Evolutionary conservation across 2,113 vertebrate genomes (phyloP).

Genomic region (Pituophis catenifer): DNA sequence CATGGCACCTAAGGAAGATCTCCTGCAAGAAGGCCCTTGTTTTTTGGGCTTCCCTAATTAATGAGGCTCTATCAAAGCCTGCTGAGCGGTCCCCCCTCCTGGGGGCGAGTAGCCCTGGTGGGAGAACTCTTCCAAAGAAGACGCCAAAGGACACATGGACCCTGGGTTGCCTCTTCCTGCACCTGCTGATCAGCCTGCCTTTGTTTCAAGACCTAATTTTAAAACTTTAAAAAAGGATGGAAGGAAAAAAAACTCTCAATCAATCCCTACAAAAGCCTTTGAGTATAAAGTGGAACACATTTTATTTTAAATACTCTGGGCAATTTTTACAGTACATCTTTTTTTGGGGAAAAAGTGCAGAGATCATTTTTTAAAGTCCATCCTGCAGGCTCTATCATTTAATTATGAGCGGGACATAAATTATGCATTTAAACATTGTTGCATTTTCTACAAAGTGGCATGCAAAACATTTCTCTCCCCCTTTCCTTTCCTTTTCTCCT

Average conservation of each 20-base stretch:
- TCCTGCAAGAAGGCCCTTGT: neutral
- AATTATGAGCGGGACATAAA: slow-evolving; percentile 83
- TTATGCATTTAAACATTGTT: slow-evolving; percentile 83
- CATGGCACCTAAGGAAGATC: neutral
- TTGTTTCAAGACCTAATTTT: slow-evolving; percentile 61
- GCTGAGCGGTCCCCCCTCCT: neutral
- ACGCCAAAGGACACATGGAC: rapidly evolving
- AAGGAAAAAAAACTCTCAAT: neutral
- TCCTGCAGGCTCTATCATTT: slow-evolving; percentile 80
- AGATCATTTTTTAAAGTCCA: slow-evolving; percentile 83
- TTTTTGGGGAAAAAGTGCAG: slow-evolving; percentile 71
- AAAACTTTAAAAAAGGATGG: slow-evolving; percentile 47
- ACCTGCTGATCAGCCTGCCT: slow-evolving; percentile 53
- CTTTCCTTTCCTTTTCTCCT: slow-evolving; percentile 50
- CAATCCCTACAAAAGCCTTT: slow-evolving; percentile 17
- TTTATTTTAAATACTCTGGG: slow-evolving; percentile 75
- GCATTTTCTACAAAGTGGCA: slow-evolving; percentile 74
- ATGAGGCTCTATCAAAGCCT: neutral
- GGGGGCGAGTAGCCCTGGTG: slow-evolving; percentile 3
- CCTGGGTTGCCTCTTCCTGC: slow-evolving; percentile 15
- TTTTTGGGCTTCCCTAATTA: slow-evolving; percentile 15
- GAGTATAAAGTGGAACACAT: slow-evolving; percentile 68
- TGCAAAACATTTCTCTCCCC: slow-evolving; percentile 35
- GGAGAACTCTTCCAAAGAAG: neutral
- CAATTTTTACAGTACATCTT: slow-evolving; percentile 78